Percentiles rank a stretch among this genome's conserved stretches.
Conservation (phyloP, 2,888 invertebrate species). For the Drosophila leonis region DNA sequence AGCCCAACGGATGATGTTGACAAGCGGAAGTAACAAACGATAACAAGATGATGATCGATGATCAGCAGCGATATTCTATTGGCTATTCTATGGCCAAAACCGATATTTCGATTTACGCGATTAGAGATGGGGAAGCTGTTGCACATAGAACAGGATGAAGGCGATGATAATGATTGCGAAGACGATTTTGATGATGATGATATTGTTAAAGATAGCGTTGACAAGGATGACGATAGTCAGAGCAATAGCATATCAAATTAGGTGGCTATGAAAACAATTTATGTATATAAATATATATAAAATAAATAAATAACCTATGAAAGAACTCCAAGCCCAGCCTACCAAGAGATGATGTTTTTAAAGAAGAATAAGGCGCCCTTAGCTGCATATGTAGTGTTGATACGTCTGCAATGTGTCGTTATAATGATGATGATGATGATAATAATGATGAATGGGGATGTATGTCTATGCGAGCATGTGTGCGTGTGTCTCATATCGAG, state of each 20-base stretch:
- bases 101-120: constrained; percentile 28
- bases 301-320: neutral
- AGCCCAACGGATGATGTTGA: neutral
- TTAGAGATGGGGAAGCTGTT: constrained; percentile 25
- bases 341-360: neutral
- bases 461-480: neutral
- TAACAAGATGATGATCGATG: neutral
- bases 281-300: neutral
- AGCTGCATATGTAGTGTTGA: neutral
- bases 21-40: neutral
- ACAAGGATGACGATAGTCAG: neutral
- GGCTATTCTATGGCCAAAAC: too few species aligned
- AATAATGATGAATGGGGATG: neutral
- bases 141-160: neutral
- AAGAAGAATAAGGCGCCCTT: neutral
- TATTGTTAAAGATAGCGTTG: neutral
- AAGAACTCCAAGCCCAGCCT: neutral
- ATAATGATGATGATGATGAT: neutral
- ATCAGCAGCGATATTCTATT: too few species aligned
- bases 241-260: neutral
- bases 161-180: neutral
- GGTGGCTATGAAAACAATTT: neutral
- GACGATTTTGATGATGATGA: neutral
- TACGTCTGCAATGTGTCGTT: neutral
- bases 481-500: neutral